Conservation (phyloP, 1,140 invertebrate genomes). For the Papilio glaucus region DNA sequence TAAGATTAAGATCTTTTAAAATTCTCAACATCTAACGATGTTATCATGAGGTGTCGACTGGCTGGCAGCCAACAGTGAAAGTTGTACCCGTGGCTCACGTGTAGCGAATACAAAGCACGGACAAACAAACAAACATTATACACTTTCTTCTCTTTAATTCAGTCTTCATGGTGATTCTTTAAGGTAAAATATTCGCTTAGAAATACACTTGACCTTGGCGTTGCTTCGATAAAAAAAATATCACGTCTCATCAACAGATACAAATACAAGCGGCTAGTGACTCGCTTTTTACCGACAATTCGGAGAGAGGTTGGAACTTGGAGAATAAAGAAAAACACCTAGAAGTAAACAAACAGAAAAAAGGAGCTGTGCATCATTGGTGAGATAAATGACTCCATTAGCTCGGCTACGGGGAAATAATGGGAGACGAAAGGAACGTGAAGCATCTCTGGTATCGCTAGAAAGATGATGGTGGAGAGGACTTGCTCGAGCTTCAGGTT, state of each 20-base stretch:
- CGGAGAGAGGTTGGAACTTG: too few relatives aligned
- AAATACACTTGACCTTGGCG: conserved; percentile 13
- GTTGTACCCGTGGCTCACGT: background rate
- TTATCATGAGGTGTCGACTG: background rate
- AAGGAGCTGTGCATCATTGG: too few relatives aligned
- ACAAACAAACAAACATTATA: conserved; percentile 21
- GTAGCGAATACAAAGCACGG: conserved; percentile 4
- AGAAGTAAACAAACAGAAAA: too few relatives aligned
- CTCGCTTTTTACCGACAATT: too few relatives aligned
- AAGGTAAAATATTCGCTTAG: background rate
- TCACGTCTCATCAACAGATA: background rate
- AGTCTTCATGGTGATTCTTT: background rate
- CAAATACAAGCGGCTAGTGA: too few relatives aligned
- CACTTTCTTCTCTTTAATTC: conserved; percentile 19
- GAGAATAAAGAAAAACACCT: too few relatives aligned
- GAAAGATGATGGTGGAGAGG: too few relatives aligned
- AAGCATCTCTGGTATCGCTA: too few relatives aligned
- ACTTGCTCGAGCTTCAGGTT: too few relatives aligned
- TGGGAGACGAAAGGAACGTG: too few relatives aligned
- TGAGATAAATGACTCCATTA: too few relatives aligned
- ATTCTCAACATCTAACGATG: background rate
- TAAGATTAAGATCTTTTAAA: background rate
- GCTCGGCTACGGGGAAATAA: too few relatives aligned
- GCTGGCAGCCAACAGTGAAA: background rate
- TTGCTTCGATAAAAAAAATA: background rate